A percentile compares a stretch with the other conserved stretches of the same genome.
These are phyloP conservation scores for Drosophila burlai DNA, from an alignment of 1,140 invertebrate species.

Conservation along the genomic window DNA sequence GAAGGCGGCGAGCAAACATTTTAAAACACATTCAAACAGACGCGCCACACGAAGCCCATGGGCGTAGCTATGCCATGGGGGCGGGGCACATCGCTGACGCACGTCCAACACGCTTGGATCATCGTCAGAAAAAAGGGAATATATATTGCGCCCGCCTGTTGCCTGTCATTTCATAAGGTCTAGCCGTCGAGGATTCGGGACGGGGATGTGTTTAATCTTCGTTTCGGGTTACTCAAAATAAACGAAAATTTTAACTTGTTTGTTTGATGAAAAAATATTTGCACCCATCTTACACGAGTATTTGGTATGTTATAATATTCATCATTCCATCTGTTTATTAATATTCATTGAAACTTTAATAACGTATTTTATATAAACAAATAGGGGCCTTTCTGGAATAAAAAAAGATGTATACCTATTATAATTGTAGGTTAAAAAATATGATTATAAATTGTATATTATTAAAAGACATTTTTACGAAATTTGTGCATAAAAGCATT, in stretches of 20 bases:
- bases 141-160: conserved; percentile 46
- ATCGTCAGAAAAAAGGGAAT: conserved; percentile 16
- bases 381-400: background rate
- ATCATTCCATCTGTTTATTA: background rate
- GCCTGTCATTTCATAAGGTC: conserved; percentile 40
- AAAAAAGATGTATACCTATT: too few species aligned
- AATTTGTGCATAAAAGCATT: too few species aligned
- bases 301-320: background rate
- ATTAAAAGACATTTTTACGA: background rate
- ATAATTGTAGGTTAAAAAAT: background rate
- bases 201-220: conserved; percentile 37
- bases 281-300: background rate
- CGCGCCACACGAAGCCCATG: conserved; percentile 38
- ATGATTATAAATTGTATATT: background rate
- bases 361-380: background rate
- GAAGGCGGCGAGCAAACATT: conserved; percentile 42
- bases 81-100: conserved; percentile 45
- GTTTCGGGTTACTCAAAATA: conserved; percentile 34
- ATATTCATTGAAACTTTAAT: background rate
- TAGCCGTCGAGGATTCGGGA: conserved; percentile 8
- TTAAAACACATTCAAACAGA: conserved; percentile 55
- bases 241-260: conserved; percentile 18
- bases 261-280: conserved; percentile 14
- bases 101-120: conserved; percentile 38
- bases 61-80: conserved; percentile 9